phyloP scores from a whole-genome alignment of 2,888 invertebrate species.

The Matsumyia berberina region DNA sequence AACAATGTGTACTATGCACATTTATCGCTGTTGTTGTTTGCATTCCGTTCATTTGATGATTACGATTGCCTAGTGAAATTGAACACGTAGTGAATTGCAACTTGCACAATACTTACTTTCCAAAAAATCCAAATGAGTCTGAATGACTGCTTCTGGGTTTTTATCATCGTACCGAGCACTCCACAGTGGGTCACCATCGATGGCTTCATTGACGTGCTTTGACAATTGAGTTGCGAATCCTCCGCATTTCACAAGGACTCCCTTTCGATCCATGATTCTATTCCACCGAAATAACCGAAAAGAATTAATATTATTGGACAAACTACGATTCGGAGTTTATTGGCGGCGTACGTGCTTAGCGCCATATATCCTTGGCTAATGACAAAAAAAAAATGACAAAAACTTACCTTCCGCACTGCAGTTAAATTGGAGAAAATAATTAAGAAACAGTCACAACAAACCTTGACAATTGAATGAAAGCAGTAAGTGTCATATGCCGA shows the following conservation, averaged over 20 bases:
- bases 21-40: slow-evolving; percentile 24
- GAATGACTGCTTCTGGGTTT: slow-evolving; percentile 90
- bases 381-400: slow-evolving; percentile 1
- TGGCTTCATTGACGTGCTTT: slow-evolving; percentile 89
- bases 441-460: slow-evolving; percentile 64
- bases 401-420: slow-evolving; percentile 55
- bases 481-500: slow-evolving; percentile 49
- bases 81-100: slow-evolving; percentile 32
- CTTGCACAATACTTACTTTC: slow-evolving; percentile 85
- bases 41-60: not conserved
- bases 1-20: slow-evolving; percentile 28
- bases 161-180: slow-evolving; percentile 92
- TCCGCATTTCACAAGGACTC: slow-evolving; percentile 87
- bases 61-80: not conserved
- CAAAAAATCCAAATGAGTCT: slow-evolving; percentile 92
- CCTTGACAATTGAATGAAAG: slow-evolving; percentile 55
- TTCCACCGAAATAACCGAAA: not conserved
- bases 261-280: slow-evolving; percentile 36
- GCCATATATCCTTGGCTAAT: slow-evolving; percentile 3
- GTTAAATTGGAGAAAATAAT: slow-evolving; percentile 37
- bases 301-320: not conserved
- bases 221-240: slow-evolving; percentile 93
- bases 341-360: not conserved
- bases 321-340: not conserved
- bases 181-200: slow-evolving; percentile 95